Evolutionary conservation across 2,888 invertebrate species (phyloP).

Genomic region (Eustalomyia histrio): DNA sequence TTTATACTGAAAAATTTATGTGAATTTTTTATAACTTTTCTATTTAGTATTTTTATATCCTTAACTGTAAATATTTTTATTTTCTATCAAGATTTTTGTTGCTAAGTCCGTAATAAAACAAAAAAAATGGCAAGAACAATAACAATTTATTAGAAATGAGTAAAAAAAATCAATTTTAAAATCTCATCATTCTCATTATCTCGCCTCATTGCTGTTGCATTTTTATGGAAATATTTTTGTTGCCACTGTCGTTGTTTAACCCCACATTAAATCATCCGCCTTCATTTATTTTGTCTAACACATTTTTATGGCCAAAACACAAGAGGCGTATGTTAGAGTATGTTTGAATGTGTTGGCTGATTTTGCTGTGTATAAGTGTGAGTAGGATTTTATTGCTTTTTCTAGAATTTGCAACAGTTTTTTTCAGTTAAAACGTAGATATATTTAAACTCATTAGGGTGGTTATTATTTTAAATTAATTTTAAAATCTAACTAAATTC

Average conservation of each 20-base stretch:
- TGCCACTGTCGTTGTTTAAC: conserved; percentile 14
- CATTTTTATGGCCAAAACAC: conserved; percentile 36
- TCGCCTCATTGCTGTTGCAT: conserved; percentile 58
- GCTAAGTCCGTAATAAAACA: not conserved
- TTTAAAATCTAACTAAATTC: too few species aligned
- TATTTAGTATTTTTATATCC: too few species aligned
- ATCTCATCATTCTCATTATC: conserved; percentile 62
- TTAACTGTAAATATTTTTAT: too few species aligned
- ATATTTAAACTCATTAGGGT: not conserved
- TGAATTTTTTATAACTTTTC: too few species aligned
- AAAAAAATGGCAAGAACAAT: conserved; percentile 26
- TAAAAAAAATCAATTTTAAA: conserved; percentile 62
- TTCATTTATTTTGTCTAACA: conserved; percentile 33
- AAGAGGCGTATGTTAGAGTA: conserved; percentile 39
- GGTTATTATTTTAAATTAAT: conserved; percentile 7
- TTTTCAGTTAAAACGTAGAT: conserved; percentile 10
- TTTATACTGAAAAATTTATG: too few species aligned
- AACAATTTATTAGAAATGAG: conserved; percentile 9
- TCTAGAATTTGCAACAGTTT: conserved; percentile 60
- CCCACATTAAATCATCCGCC: conserved; percentile 46
- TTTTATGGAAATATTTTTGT: conserved; percentile 29
- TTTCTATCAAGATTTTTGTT: too few species aligned
- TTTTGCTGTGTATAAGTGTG: not conserved
- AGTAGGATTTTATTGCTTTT: conserved; percentile 26
- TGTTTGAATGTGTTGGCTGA: conserved; percentile 10